Evolutionary conservation across 2,888 invertebrate species (phyloP), one percentile per base, ranked within the genome.

Genomic region (Rhagonycha fulva): DNA sequence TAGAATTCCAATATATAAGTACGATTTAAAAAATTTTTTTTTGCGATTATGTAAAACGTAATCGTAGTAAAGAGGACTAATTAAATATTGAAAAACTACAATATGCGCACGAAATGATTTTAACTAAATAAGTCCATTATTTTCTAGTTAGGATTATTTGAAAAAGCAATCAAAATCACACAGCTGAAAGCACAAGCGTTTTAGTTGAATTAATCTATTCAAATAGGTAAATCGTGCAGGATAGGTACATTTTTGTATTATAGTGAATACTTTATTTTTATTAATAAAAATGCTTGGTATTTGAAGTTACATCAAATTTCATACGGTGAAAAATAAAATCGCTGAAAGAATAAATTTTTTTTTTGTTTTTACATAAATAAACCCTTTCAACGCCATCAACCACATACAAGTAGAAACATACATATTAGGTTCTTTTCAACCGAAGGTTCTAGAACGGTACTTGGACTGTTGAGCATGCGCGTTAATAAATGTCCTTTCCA

Each of bases 81-180:
- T 66, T 26, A 66, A 66, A 66, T 66, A 66, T 66, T 66, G 23
- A 24, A 26, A 26, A 66, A 66, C n/a, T 24, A 66, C 24, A 66
- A 24, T 66, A 26, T 47, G 47, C 70, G 24, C 26, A 70, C 62
- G 32, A 23, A 62, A 61, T 62, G 26, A 62, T 60, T 26, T 30
- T 30, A 14, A 47, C 70, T 71, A 76, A 76, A 70, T 68, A 71
- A 70, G 61, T 68, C 70, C 71, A 75, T 70, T 72, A 73, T 76
- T 73, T 73, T 67, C 68, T 70, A 68, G 74, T 76, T 71, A 71
- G 79, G 78, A 80, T 81, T 77, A 80, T 74, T 78, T 70, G 78
- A 81, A 82, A 82, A 82, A 81, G 80, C 80, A 79, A 79, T 82
- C 79, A 77, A 77, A 80, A 82, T 82, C 80, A 81, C 73, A 76